These are phyloP conservation scores for Euura lappo DNA, from an alignment of 1,140 invertebrate genomes.

Conservation along the genomic window DNA sequence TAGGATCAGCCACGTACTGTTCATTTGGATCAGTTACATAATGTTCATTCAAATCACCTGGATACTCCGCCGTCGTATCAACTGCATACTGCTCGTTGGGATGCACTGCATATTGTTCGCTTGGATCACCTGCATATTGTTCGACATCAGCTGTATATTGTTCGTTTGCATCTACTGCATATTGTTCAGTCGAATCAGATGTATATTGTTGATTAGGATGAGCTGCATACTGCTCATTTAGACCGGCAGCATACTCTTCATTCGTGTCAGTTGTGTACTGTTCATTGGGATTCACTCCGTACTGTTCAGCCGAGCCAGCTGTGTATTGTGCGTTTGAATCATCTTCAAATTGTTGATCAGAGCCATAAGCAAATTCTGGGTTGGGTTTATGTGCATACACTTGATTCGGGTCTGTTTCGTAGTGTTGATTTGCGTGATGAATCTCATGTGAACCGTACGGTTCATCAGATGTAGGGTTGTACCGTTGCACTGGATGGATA, in stretches of 20 bases:
- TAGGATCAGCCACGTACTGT: constrained; percentile 11
- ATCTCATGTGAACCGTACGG: background rate
- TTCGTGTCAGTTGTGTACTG: constrained; percentile 26
- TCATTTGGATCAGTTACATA: background rate
- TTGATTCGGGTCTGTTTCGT: background rate
- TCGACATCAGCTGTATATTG: constrained; percentile 8
- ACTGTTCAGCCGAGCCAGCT: background rate
- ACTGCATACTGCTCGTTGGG: constrained; percentile 16
- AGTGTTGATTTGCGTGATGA: background rate
- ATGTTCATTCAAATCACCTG: background rate
- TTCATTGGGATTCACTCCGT: constrained; percentile 7
- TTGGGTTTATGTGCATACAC: background rate
- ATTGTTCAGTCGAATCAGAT: background rate
- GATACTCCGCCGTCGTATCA: constrained; percentile 11
- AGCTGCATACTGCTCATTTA: background rate
- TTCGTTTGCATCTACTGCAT: background rate
- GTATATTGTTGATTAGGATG: background rate
- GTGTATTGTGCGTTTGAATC: background rate
- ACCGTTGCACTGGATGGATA: background rate
- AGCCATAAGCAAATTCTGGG: background rate
- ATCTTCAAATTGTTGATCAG: background rate
- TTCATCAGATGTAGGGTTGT: background rate
- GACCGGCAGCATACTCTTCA: background rate
- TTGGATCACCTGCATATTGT: constrained; percentile 27
- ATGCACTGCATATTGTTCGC: background rate